Evolutionary conservation across 1,140 invertebrate genomes (phyloP).

Genomic region (Linepithema humile): DNA sequence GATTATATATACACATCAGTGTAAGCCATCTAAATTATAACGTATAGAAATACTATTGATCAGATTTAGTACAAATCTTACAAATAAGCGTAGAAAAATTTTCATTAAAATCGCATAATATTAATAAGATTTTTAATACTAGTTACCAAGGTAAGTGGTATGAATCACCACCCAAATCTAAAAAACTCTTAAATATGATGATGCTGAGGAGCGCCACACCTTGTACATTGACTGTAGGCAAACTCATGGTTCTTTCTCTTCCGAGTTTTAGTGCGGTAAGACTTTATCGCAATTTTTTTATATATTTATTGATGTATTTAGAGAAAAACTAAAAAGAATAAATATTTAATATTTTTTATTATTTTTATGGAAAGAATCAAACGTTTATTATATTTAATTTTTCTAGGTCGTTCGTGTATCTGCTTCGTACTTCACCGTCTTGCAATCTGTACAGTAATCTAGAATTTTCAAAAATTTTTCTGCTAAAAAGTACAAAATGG

Average conservation of each 20-base stretch:
- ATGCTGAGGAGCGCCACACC: conserved; percentile 64
- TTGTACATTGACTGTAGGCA: conserved; percentile 68
- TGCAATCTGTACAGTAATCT: not conserved
- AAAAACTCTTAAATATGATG: conserved; percentile 66
- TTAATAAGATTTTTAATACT: not conserved
- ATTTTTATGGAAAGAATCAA: too few species aligned
- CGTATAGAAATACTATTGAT: not conserved
- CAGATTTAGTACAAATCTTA: not conserved
- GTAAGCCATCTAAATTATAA: conserved; percentile 20
- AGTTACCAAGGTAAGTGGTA: conserved; percentile 69
- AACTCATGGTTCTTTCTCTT: conserved; percentile 69
- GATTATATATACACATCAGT: conserved; percentile 39
- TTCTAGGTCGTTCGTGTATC: conserved; percentile 24
- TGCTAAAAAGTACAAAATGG: not conserved
- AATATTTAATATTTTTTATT: too few species aligned
- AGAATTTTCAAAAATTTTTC: not conserved
- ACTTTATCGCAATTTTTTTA: not conserved
- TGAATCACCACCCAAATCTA: conserved; percentile 55
- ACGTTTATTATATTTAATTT: too few species aligned
- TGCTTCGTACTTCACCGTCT: conserved; percentile 30
- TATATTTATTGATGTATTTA: too few species aligned
- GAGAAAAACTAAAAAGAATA: too few species aligned
- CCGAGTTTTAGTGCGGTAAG: conserved; percentile 71
- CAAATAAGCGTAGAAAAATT: conserved; percentile 59
- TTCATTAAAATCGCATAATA: not conserved